Conservation (phyloP, 2,888 invertebrate genomes). For the Catocala nupta region DNA sequence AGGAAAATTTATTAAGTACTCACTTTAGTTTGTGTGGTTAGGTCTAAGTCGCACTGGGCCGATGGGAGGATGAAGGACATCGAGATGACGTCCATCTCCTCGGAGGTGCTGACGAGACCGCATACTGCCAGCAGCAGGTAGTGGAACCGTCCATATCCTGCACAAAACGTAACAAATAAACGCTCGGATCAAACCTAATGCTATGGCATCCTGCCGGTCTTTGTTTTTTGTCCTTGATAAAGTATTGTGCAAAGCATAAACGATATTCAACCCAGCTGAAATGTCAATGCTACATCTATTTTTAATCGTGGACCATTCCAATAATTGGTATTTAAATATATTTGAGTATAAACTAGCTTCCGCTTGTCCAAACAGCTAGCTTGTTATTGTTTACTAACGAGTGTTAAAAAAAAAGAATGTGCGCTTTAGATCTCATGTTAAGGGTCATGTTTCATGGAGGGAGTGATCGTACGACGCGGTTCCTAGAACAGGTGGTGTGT, state of each 20-base stretch:
- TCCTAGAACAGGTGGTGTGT: constrained; percentile 48
- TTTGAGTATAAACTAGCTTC: too few relatives aligned
- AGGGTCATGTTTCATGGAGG: constrained; percentile 42
- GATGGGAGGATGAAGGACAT: constrained; percentile 98
- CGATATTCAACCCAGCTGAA: too few relatives aligned
- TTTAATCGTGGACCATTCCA: too few relatives aligned
- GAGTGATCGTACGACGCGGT: constrained; percentile 43
- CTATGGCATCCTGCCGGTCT: too few relatives aligned
- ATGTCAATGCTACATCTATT: too few relatives aligned
- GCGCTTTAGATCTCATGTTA: constrained; percentile 23
- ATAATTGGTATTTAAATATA: too few relatives aligned
- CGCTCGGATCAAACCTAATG: too few relatives aligned
- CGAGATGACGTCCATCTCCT: constrained; percentile 98
- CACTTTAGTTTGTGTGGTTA: constrained; percentile 95
- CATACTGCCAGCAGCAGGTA: constrained; percentile 95
- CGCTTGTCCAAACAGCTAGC: not conserved
- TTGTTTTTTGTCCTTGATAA: too few relatives aligned
- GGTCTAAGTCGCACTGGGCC: constrained; percentile 96
- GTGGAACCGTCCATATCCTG: constrained; percentile 96
- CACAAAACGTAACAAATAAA: constrained; percentile 7
- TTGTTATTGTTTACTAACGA: constrained; percentile 11
- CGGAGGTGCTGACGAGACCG: constrained; percentile 97
- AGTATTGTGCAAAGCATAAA: too few relatives aligned
- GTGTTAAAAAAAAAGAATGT: constrained; percentile 22
- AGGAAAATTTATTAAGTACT: constrained; percentile 33